phyloP scores from a whole-genome alignment of 1,140 invertebrate species.

The Eubasilissa regina region DNA sequence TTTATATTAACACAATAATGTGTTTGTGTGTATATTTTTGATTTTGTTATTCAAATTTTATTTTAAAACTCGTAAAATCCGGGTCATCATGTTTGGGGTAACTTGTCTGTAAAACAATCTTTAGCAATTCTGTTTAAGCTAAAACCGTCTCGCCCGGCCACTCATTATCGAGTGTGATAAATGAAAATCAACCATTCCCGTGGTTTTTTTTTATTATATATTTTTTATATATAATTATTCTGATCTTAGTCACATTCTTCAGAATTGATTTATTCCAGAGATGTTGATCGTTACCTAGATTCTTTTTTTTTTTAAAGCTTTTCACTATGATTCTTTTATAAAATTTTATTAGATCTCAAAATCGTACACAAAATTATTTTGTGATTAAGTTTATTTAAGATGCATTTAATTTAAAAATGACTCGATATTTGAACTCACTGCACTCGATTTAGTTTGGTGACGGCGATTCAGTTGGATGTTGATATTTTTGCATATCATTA shows the following conservation, averaged over 20 bases:
- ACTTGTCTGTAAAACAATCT: neutral
- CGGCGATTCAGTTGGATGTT: constrained; percentile 41
- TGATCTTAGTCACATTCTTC: too few species aligned
- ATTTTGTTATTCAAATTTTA: constrained; percentile 9
- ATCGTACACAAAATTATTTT: neutral
- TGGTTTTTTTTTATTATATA: too few species aligned
- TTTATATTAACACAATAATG: neutral
- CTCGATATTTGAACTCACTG: neutral
- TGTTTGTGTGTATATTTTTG: neutral
- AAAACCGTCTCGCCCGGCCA: constrained; percentile 14
- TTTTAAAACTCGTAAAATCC: constrained; percentile 1
- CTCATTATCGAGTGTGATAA: constrained; percentile 15
- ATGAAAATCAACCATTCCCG: neutral
- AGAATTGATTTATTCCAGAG: too few species aligned
- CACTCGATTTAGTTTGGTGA: constrained; percentile 19
- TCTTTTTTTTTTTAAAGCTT: too few species aligned
- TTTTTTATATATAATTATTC: too few species aligned
- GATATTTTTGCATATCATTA: constrained; percentile 60
- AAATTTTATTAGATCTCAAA: too few species aligned
- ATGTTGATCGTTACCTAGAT: too few species aligned
- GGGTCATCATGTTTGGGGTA: constrained; percentile 11
- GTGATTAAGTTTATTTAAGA: constrained; percentile 1
- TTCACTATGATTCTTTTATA: too few species aligned
- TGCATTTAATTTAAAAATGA: neutral
- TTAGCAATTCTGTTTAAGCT: constrained; percentile 33